Evolutionary conservation across 2,797 vertebrate species (phyloP).

Genomic region (Silurus aristotelis): DNA sequence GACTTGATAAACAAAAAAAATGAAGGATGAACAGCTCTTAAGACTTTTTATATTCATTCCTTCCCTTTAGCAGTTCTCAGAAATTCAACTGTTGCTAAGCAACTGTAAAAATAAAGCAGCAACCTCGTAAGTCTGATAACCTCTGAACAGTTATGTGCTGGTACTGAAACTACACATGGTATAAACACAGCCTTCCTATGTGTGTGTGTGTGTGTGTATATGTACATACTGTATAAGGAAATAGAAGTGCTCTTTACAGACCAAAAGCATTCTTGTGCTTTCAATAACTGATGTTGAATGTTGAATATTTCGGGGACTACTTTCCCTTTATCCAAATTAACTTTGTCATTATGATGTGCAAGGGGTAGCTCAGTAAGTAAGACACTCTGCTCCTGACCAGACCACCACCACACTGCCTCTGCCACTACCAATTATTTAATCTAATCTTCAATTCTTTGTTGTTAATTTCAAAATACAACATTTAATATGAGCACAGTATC

Average conservation of each 20-base stretch:
- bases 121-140: constrained; percentile 68
- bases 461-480: too few relatives aligned
- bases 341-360: too few relatives aligned
- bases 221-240: too few relatives aligned
- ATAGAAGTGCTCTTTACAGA: too few relatives aligned
- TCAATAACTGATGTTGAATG: too few relatives aligned
- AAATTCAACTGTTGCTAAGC: constrained; percentile 77
- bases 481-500: not conserved
- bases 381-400: too few relatives aligned
- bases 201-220: too few relatives aligned
- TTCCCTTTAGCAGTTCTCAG: constrained; percentile 58
- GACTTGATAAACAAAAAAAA: constrained; percentile 48
- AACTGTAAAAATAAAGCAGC: constrained; percentile 80
- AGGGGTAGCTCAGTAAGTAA: too few relatives aligned
- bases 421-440: not conserved
- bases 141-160: constrained; percentile 56
- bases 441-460: not conserved
- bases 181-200: constrained; percentile 28
- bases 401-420: too few relatives aligned
- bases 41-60: constrained; percentile 65
- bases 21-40: constrained; percentile 49
- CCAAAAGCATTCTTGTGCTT: too few relatives aligned
- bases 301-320: too few relatives aligned
- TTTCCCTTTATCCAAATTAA: too few relatives aligned
- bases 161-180: constrained; percentile 42